phyloP scores from a whole-genome alignment of 2,888 invertebrate species.

The Dasysyrphus tricinctus region DNA sequence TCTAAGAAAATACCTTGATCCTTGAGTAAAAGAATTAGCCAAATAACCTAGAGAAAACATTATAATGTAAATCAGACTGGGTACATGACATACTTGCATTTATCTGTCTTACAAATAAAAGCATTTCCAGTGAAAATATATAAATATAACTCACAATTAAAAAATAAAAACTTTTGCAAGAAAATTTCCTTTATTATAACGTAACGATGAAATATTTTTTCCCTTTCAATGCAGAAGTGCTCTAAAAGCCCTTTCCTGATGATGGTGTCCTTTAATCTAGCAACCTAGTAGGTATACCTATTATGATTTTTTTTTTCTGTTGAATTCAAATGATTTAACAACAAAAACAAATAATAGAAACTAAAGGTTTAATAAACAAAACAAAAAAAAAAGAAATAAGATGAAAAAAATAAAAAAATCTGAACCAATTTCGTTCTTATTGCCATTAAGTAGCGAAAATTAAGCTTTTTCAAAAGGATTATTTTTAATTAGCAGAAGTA shows the following conservation, averaged over 20 bases:
- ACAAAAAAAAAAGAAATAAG: conserved; percentile 19
- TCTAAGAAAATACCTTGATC: no score
- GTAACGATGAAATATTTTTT: conserved; percentile 42
- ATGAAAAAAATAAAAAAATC: no score
- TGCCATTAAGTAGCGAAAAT: conserved; percentile 61
- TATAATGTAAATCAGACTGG: no score
- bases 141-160: conserved; percentile 59
- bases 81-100: conserved; percentile 18
- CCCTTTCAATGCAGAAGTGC: conserved; percentile 27
- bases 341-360: conserved; percentile 8
- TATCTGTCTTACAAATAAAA: conserved; percentile 38
- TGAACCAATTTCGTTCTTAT: conserved; percentile 47
- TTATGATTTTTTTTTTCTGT: neutral
- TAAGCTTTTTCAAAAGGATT: conserved; percentile 62
- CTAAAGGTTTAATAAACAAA: neutral
- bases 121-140: conserved; percentile 19
- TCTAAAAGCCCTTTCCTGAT: conserved; percentile 29
- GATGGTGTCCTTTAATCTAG: neutral
- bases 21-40: no score
- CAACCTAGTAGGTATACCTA: neutral
- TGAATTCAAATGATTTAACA: conserved; percentile 32
- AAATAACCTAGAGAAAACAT: no score
- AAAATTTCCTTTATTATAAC: conserved; percentile 36
- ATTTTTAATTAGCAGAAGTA: conserved; percentile 66
- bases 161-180: conserved; percentile 39